These are phyloP conservation scores for Aporrectodea caliginosa DNA, from an alignment of 1,140 invertebrate genomes.

Conservation along the genomic window DNA sequence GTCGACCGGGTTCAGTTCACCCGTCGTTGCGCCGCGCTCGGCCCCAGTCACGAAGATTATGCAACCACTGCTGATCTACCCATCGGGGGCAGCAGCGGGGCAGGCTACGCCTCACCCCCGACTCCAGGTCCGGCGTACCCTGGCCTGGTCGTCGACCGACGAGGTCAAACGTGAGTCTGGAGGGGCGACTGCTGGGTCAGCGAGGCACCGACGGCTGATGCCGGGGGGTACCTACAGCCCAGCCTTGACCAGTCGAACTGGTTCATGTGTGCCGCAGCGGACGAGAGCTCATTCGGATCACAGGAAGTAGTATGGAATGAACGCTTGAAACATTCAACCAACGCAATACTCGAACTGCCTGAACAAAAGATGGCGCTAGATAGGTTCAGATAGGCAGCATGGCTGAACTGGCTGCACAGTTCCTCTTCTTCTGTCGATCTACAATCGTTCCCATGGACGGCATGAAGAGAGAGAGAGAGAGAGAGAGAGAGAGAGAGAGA, in stretches of 20 bases:
- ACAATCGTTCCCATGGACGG: no score
- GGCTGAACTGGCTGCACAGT: no score
- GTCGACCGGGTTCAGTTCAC: background rate
- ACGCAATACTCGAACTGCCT: no score
- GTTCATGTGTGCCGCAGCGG: no score
- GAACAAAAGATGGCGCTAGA: no score
- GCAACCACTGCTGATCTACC: constrained; percentile 13
- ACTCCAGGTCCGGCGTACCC: background rate
- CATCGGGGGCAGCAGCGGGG: background rate
- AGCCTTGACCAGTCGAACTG: background rate
- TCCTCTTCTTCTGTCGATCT: no score
- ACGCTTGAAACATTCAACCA: no score
- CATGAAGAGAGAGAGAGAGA: no score
- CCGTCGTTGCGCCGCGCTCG: background rate
- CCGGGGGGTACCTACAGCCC: background rate
- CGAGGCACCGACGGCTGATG: background rate
- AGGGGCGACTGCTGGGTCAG: background rate
- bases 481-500: no score
- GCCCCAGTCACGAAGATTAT: constrained; percentile 14
- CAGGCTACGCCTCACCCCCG: background rate
- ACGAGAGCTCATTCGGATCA: background rate
- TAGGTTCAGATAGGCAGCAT: no score
- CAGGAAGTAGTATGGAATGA: no score
- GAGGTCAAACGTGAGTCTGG: background rate
- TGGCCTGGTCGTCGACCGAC: background rate